A percentile compares a stretch with the other conserved stretches of the same genome.
Evolutionary conservation across 2,113 vertebrate species (phyloP).

Genomic region (Bambusicola thoracicus): DNA sequence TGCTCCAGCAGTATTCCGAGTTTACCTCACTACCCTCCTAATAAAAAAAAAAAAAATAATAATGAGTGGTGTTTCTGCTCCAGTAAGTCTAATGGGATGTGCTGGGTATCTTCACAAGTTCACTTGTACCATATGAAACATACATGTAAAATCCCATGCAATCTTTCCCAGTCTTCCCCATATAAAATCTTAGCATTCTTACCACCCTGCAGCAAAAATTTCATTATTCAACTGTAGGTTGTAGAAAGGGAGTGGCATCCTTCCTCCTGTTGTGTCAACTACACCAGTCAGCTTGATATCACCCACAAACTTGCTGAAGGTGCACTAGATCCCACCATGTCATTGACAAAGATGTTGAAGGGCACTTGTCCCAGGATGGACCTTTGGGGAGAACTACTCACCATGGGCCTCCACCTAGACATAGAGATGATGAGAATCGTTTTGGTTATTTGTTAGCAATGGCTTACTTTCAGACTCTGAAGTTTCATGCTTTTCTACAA

Average conservation of each 20-base stretch:
- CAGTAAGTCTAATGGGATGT: neutral
- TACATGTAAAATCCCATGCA: neutral
- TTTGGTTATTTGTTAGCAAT: neutral
- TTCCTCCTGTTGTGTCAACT: neutral
- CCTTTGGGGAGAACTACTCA: neutral
- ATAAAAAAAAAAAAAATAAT: neutral
- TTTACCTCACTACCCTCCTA: neutral
- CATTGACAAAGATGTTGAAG: neutral
- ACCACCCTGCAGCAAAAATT: neutral
- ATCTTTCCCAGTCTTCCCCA: neutral
- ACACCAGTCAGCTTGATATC: neutral
- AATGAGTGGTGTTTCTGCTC: neutral
- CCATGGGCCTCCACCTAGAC: neutral
- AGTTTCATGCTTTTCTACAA: neutral
- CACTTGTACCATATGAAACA: neutral
- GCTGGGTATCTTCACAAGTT: neutral
- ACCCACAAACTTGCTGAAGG: neutral
- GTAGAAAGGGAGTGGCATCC: neutral
- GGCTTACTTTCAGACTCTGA: neutral
- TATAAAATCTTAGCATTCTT: neutral
- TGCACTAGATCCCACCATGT: neutral
- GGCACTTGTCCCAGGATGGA: neutral
- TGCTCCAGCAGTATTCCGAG: neutral
- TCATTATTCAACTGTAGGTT: neutral
- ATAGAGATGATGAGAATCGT: neutral